Conservation (phyloP, 2,113 vertebrate genomes). For the Aptenodytes forsteri region DNA sequence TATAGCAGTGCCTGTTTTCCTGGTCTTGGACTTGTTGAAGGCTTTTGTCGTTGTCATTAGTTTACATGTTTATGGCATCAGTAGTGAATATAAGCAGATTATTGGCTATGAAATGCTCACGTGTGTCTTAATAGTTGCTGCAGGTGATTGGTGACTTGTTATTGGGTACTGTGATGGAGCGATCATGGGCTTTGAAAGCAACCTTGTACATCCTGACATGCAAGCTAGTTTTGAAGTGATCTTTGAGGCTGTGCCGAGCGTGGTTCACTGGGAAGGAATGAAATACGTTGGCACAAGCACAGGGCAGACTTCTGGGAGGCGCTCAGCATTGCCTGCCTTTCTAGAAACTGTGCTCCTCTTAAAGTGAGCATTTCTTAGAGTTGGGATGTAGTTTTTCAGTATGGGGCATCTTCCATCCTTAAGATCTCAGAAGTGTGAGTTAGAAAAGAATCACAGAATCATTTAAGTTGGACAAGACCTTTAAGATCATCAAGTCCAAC, state of each 20-base stretch:
- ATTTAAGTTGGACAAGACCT: not conserved
- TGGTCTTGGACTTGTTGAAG: not conserved
- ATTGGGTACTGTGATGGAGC: not conserved
- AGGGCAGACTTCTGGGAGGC: not conserved
- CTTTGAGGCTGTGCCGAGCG: not conserved
- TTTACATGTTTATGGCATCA: not conserved
- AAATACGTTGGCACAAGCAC: not conserved
- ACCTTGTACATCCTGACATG: not conserved
- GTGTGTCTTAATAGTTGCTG: not conserved
- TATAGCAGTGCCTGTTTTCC: fast-evolving
- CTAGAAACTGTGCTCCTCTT: not conserved
- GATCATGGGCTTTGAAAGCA: not conserved
- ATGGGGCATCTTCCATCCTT: not conserved
- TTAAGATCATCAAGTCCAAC: fast-evolving
- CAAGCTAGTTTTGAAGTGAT: not conserved
- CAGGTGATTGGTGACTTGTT: not conserved
- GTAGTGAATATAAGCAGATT: not conserved
- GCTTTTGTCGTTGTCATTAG: not conserved
- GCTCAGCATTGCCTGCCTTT: not conserved
- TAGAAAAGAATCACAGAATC: not conserved
- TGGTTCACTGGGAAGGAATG: not conserved
- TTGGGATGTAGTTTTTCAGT: not conserved
- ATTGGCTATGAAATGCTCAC: not conserved
- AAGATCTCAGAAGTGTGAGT: not conserved
- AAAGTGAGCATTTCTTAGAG: not conserved